Percentiles rank a stretch among this genome's conserved stretches.
Evolutionary conservation across 2,797 vertebrate species (phyloP).

Genomic region (Ctenopoma multispine): DNA sequence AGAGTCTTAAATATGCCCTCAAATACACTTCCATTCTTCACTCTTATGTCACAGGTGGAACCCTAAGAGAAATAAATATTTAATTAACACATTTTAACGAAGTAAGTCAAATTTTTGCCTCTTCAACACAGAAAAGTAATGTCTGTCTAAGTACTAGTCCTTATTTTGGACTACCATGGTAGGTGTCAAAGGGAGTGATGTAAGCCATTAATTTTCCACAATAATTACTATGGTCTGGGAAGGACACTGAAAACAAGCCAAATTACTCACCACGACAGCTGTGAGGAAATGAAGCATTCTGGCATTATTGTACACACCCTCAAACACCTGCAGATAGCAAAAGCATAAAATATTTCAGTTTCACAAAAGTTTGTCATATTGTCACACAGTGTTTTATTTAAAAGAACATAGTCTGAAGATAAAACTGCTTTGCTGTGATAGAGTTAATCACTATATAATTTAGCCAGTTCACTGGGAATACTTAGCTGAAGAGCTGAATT

Average conservation of each 20-base stretch:
- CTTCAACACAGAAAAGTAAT: background rate
- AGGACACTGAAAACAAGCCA: background rate
- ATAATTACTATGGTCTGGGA: background rate
- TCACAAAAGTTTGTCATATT: background rate
- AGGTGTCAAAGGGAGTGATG: background rate
- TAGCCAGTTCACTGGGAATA: background rate
- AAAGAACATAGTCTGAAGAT: background rate
- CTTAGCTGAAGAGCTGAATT: slow-evolving; percentile 1
- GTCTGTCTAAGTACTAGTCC: background rate
- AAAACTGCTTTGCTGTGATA: background rate
- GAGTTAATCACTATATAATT: background rate
- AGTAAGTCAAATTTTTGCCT: background rate
- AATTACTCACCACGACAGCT: slow-evolving; percentile 91
- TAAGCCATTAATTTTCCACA: background rate
- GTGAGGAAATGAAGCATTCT: slow-evolving; percentile 97
- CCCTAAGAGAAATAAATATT: slow-evolving; percentile 79
- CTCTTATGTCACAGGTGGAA: slow-evolving; percentile 92
- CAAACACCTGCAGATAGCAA: slow-evolving; percentile 85
- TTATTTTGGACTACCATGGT: background rate
- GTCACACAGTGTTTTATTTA: background rate
- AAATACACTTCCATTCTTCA: slow-evolving; percentile 91
- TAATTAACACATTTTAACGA: background rate
- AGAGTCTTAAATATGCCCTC: slow-evolving; percentile 95
- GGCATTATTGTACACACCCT: slow-evolving; percentile 95
- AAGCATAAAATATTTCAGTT: slow-evolving; percentile 15